A percentile compares a stretch with the other conserved stretches of the same genome.
These are phyloP conservation scores for Gastracanthus pulcherrimus DNA, from an alignment of 2,888 invertebrate genomes.

Conservation along the genomic window DNA sequence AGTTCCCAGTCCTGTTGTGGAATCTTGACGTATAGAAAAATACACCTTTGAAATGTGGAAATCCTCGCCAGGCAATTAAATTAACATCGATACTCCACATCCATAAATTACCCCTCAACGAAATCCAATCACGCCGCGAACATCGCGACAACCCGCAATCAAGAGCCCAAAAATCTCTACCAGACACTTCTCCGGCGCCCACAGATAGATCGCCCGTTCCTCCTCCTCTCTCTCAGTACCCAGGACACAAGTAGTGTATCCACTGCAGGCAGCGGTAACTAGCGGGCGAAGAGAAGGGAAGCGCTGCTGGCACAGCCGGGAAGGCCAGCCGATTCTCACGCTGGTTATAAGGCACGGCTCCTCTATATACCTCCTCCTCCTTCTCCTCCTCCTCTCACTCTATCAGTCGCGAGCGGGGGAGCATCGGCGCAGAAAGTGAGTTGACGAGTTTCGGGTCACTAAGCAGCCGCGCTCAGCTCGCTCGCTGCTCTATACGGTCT, in stretches of 20 bases:
- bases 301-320: conserved; percentile 16
- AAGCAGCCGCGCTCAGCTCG: conserved; percentile 59
- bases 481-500: conserved; percentile 64
- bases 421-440: conserved; percentile 63
- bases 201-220: too few species aligned
- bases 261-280: too few species aligned
- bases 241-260: conserved; percentile 1
- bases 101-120: too few species aligned
- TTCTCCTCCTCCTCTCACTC: conserved; percentile 29
- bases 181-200: background rate
- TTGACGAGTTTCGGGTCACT: conserved; percentile 65
- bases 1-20: too few species aligned
- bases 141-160: too few species aligned
- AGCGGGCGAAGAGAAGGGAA: conserved; percentile 37
- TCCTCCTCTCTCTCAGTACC: background rate
- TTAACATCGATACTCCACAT: too few species aligned
- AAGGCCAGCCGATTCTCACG: conserved; percentile 53
- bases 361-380: conserved; percentile 18
- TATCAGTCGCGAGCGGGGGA: conserved; percentile 4
- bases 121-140: too few species aligned
- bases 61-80: too few species aligned
- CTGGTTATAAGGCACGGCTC: conserved; percentile 43
- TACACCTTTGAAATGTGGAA: too few species aligned
- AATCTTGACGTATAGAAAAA: too few species aligned
- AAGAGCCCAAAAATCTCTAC: background rate